Conservation (phyloP, 2,888 invertebrate species). For the Portevinia maculata region DNA sequence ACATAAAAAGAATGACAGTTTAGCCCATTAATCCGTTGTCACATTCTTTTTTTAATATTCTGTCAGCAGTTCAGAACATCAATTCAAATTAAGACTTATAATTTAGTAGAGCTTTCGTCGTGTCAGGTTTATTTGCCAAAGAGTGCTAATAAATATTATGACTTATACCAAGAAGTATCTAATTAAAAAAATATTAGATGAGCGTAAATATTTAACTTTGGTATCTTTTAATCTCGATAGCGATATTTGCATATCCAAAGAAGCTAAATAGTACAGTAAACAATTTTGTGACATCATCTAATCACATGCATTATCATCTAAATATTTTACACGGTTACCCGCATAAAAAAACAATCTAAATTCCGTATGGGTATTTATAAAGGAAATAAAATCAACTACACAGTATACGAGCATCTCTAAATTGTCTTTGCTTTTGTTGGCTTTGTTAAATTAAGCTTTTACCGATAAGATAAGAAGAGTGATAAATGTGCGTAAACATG, state of each 20-base stretch:
- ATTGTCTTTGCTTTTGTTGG: too few relatives aligned
- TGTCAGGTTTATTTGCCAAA: neutral
- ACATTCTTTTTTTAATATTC: neutral
- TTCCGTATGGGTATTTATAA: neutral
- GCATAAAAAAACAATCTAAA: neutral
- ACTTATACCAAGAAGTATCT: too few relatives aligned
- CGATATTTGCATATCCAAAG: too few relatives aligned
- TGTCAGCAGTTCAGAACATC: neutral
- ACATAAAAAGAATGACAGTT: too few relatives aligned
- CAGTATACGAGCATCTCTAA: too few relatives aligned
- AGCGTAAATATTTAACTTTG: neutral
- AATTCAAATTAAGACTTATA: slow-evolving; percentile 11
- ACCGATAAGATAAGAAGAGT: slow-evolving; percentile 15
- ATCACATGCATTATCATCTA: slow-evolving; percentile 23
- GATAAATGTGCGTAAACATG: slow-evolving; percentile 17
- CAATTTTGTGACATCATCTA: slow-evolving; percentile 17
- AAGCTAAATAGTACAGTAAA: neutral
- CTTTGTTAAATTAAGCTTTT: neutral
- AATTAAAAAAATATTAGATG: too few relatives aligned
- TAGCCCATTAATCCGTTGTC: slow-evolving; percentile 34
- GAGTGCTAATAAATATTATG: slow-evolving; percentile 9
- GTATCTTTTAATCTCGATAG: too few relatives aligned
- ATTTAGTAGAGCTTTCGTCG: neutral
- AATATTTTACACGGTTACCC: neutral
- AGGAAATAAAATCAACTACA: neutral